Conservation (phyloP, 2,797 vertebrate species). For the Enoplosus armatus region DNA sequence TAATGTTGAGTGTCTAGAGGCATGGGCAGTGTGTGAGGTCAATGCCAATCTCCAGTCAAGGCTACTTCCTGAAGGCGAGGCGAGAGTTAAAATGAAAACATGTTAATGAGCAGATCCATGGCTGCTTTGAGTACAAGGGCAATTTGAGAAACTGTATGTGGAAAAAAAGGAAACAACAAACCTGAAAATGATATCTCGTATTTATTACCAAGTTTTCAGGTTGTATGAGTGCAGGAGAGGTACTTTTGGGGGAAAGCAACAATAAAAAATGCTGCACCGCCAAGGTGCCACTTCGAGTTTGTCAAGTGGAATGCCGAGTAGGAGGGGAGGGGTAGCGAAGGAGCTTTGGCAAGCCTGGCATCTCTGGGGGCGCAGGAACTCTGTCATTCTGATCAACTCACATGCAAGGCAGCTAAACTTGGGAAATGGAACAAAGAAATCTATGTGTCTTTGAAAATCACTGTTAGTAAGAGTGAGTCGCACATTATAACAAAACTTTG, state of each 20-base stretch:
- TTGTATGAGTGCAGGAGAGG: constrained; percentile 18
- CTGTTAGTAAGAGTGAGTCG: constrained; percentile 21
- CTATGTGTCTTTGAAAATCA: constrained; percentile 30
- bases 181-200: constrained; percentile 4
- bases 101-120: constrained; percentile 3
- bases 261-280: constrained; percentile 58
- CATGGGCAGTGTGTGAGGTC: constrained; percentile 45
- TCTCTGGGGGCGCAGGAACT: constrained; percentile 81
- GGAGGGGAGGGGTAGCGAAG: constrained; percentile 77
- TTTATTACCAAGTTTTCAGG: constrained; percentile 22
- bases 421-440: constrained; percentile 48
- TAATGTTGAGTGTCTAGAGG: constrained; percentile 47
- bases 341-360: constrained; percentile 51
- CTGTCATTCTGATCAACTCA: constrained; percentile 87
- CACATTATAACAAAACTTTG: constrained; percentile 10
- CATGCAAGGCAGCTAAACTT: constrained; percentile 60
- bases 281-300: constrained; percentile 85
- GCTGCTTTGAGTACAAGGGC: not conserved
- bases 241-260: constrained; percentile 30
- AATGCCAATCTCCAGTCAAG: constrained; percentile 41
- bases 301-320: constrained; percentile 72
- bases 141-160: not conserved
- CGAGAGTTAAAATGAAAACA: constrained; percentile 23
- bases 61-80: constrained; percentile 49
- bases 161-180: not conserved